Evolutionary conservation across 2,888 invertebrate genomes (phyloP), one percentile per base, ranked within the genome.

Genomic region (Ptychoptera contaminata): DNA sequence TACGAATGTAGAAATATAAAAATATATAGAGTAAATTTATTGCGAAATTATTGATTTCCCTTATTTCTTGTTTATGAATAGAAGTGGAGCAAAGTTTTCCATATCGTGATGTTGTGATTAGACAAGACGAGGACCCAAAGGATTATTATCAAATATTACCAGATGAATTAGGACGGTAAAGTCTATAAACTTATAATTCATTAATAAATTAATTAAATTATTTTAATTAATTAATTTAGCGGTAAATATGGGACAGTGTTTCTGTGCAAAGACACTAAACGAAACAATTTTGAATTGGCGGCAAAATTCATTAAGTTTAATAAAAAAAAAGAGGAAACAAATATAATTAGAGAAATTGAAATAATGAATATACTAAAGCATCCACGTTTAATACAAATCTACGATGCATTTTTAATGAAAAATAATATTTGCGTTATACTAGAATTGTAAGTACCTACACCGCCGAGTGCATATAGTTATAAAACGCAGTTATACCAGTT

Each of bases 181-280:
- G 29, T 14, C 40, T 40, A 31, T 40, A 39, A 16, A 46, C 34
- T 46, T 42, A 9, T 46, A 8, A 6, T 8, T n/a, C 12, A 40
- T 41, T 12, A 10, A 11, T 14, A n/a, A n/a, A 23, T 23, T 23
- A 23, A 23, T 23, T 5, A 31, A 32, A 42, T 40, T 39, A 34
- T 11, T 41, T 15, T 40, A 16, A 35, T 8, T 36, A 40, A 12
- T 7, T 41, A 23, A 5, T 23, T 23, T 23, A 92, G 92, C 57
- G 92, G 92, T 3, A 90, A 91, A 70, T 92, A 92, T 65, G 92
- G 92, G 46, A 88, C 86, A 37, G 92, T 93, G 14, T 91, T 84
- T 67, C 74, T 79, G 55, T 92, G 91, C 64, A 74, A 73, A 35
- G 91, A 92, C 65, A 82, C 81, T 62, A 68, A 70, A 43, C 79